Conservation (phyloP, 2,113 vertebrate species). For the Rallus limicola region DNA sequence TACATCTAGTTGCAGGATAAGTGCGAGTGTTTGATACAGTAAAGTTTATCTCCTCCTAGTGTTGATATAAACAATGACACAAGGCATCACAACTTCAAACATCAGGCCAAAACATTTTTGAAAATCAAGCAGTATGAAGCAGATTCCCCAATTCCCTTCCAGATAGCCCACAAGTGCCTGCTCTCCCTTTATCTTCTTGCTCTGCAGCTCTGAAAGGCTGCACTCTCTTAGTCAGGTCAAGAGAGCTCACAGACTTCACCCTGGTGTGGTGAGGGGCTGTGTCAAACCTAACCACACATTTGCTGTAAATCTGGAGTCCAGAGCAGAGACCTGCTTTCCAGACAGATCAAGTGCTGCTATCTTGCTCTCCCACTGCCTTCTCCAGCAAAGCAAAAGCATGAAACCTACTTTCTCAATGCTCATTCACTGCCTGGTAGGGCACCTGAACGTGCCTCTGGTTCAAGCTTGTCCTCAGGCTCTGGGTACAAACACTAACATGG, state of each 20-base stretch:
- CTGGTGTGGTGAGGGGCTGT: background rate
- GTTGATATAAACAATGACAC: background rate
- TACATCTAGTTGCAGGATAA: background rate
- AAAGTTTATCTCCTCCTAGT: background rate
- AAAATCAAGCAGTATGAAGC: background rate
- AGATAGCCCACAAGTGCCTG: fast-evolving
- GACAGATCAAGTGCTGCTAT: background rate
- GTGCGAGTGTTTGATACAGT: background rate
- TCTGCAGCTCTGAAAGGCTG: background rate
- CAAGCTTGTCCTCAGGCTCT: background rate
- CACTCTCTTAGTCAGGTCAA: background rate
- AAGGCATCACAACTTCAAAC: background rate
- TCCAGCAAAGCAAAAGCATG: background rate
- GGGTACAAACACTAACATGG: fast-evolving
- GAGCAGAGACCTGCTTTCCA: background rate
- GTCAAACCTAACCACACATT: background rate
- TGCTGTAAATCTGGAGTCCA: background rate
- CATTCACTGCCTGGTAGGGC: background rate
- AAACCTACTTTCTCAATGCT: background rate
- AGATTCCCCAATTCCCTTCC: background rate
- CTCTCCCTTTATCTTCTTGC: background rate
- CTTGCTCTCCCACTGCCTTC: background rate
- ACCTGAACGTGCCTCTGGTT: background rate
- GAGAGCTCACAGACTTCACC: background rate
- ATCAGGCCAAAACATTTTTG: background rate